Percentiles rank a stretch among this genome's conserved stretches.
phyloP scores from a whole-genome alignment of 2,888 invertebrate genomes.

The Chrysolina haemoptera region DNA sequence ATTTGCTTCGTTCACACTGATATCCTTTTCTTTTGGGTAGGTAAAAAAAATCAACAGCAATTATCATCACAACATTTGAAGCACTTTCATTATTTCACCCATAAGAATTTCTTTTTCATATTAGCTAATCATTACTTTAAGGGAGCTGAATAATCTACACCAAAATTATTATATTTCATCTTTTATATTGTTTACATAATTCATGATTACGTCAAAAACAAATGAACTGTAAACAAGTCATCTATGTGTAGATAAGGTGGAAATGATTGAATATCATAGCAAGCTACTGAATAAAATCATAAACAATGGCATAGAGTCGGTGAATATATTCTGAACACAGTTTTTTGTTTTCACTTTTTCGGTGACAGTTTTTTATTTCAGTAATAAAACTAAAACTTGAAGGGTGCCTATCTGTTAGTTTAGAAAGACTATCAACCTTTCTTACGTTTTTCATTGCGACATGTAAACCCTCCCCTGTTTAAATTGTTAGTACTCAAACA shows the following conservation, averaged over 20 bases:
- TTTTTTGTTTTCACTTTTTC: not conserved
- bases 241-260: not conserved
- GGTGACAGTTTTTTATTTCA: not conserved
- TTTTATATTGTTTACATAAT: not conserved
- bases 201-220: not conserved
- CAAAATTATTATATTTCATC: not conserved
- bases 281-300: too few relatives aligned
- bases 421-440: not conserved
- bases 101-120: too few relatives aligned
- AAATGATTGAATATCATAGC: not conserved
- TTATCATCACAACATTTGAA: too few relatives aligned
- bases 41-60: too few relatives aligned
- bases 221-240: conserved; percentile 1
- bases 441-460: too few relatives aligned
- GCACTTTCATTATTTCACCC: too few relatives aligned
- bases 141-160: not conserved
- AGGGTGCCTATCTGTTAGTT: not conserved
- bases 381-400: not conserved
- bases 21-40: not conserved
- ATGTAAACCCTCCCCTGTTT: too few relatives aligned
- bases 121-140: not conserved
- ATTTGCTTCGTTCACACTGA: not conserved
- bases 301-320: not conserved
- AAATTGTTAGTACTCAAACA: too few relatives aligned
- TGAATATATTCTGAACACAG: not conserved